A percentile compares a stretch with the other conserved stretches of the same genome.
phyloP scores from a whole-genome alignment of 2,888 invertebrate genomes.

The Saturnia pavonia region DNA sequence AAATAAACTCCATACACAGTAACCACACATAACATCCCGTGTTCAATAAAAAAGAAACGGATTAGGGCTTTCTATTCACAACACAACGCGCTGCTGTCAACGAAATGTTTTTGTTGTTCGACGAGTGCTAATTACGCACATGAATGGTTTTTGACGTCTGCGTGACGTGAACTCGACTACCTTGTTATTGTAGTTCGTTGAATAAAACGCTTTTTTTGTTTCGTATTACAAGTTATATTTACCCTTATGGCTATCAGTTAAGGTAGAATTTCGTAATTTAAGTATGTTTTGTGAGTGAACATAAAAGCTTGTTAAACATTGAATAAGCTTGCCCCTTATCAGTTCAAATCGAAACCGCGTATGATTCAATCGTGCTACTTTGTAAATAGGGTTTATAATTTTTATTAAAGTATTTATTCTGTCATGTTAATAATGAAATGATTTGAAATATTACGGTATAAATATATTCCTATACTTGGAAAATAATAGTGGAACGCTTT shows the following conservation, averaged over 20 bases:
- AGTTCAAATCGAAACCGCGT: conserved; percentile 41
- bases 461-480: no score
- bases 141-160: conserved; percentile 61
- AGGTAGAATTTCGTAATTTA: conserved; percentile 29
- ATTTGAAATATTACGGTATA: no score
- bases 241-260: not conserved
- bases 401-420: not conserved
- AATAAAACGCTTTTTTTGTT: not conserved
- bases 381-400: conserved; percentile 44
- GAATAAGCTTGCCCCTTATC: conserved; percentile 38
- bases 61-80: conserved; percentile 53
- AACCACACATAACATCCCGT: conserved; percentile 15
- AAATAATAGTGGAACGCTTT: no score
- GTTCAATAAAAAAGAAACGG: conserved; percentile 30
- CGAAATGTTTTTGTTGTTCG: conserved; percentile 55
- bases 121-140: conserved; percentile 65
- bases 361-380: conserved; percentile 47
- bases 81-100: conserved; percentile 49
- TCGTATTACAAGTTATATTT: not conserved
- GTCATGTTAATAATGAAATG: not conserved
- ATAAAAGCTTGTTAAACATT: not conserved
- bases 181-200: conserved; percentile 28
- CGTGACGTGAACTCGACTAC: conserved; percentile 34
- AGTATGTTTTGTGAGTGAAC: not conserved
- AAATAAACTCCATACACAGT: conserved; percentile 27